Evolutionary conservation across 2,888 invertebrate genomes (phyloP).

Genomic region (Caenorhabditis sp.): DNA sequence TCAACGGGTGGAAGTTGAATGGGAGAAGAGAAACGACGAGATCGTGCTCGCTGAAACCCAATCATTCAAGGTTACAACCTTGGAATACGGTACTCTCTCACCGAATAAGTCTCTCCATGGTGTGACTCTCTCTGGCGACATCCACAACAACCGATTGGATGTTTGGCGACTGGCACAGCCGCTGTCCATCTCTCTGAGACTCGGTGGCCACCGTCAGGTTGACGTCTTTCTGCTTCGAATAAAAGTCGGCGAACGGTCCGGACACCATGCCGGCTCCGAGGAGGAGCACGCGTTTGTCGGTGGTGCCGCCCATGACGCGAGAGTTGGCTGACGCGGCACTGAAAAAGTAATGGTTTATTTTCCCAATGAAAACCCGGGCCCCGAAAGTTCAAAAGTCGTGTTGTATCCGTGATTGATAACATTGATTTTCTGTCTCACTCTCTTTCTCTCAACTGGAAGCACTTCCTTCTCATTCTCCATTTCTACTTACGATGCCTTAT

Average conservation of each 20-base stretch:
- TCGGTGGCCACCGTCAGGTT: constrained; percentile 87
- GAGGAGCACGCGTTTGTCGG: constrained; percentile 87
- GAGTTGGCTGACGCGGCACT: constrained; percentile 89
- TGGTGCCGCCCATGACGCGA: constrained; percentile 85
- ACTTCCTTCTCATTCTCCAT: too few relatives aligned
- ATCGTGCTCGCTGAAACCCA: constrained; percentile 84
- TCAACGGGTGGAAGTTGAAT: constrained; percentile 91
- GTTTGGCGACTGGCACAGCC: constrained; percentile 88
- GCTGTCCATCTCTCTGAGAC: constrained; percentile 92
- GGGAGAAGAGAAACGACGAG: constrained; percentile 90
- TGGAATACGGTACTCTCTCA: too few relatives aligned
- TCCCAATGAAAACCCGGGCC: too few relatives aligned
- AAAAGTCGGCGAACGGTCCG: constrained; percentile 95
- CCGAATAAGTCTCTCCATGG: constrained; percentile 88
- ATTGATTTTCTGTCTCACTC: too few relatives aligned
- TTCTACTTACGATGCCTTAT: constrained; percentile 68
- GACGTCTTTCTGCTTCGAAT: constrained; percentile 89
- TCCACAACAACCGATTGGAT: constrained; percentile 91
- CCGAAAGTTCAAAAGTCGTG: too few relatives aligned
- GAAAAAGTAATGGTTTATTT: constrained; percentile 74
- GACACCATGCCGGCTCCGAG: constrained; percentile 97
- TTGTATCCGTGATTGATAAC: neutral
- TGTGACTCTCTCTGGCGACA: constrained; percentile 88
- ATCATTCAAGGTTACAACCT: too few relatives aligned
- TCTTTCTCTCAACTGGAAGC: too few relatives aligned